These are phyloP conservation scores for Neomicropteryx cornuta DNA, from an alignment of 1,140 invertebrate genomes.

Conservation along the genomic window DNA sequence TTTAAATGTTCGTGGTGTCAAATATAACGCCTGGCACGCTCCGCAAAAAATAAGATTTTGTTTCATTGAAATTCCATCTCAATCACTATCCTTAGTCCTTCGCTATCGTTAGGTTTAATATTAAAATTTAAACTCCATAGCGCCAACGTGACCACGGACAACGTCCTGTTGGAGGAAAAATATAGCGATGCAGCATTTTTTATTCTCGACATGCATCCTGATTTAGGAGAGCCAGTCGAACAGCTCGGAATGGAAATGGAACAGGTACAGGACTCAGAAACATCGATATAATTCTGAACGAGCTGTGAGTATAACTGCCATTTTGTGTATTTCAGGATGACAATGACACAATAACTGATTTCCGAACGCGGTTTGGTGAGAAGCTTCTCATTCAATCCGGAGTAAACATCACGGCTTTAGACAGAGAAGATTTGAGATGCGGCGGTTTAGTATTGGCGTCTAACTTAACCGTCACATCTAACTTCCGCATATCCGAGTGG, in stretches of 20 bases:
- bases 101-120: too few species aligned
- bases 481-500: slow-evolving; percentile 38
- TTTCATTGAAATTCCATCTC: too few species aligned
- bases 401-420: slow-evolving; percentile 56
- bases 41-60: too few species aligned
- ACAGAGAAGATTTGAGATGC: slow-evolving; percentile 58
- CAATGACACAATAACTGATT: slow-evolving; percentile 52
- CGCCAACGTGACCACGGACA: too few species aligned
- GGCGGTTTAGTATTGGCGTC: slow-evolving; percentile 51
- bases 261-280: slow-evolving; percentile 22
- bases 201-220: slow-evolving; percentile 55
- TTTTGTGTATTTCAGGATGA: slow-evolving; percentile 39
- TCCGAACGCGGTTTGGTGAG: slow-evolving; percentile 52
- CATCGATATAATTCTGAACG: background rate
- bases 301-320: background rate
- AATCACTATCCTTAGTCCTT: too few species aligned
- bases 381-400: slow-evolving; percentile 45
- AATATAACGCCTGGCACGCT: too few species aligned
- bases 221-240: slow-evolving; percentile 55
- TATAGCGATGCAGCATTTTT: slow-evolving; percentile 45
- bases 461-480: slow-evolving; percentile 45
- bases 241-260: slow-evolving; percentile 60
- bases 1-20: too few species aligned
- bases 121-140: too few species aligned
- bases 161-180: too few species aligned